Evolutionary conservation across 2,888 invertebrate genomes (phyloP), one percentile per base, ranked within the genome.

Genomic region (Pegoplata infirma): DNA sequence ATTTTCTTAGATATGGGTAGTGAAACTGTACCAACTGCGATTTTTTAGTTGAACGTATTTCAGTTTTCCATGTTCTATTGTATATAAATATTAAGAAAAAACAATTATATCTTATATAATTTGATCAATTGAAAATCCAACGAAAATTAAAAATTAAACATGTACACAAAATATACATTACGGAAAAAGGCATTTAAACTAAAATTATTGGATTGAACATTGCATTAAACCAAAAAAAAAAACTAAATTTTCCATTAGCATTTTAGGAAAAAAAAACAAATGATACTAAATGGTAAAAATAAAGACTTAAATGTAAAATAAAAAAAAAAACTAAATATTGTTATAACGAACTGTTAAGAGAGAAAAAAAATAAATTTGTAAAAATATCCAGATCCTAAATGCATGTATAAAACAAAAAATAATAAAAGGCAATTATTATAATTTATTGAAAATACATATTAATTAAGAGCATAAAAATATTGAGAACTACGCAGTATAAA

Each of bases 401-500:
- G 49, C 36, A 63, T 63, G 63, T 63, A 51, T 46, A 63, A 63
- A 49, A 47, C 32, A 47, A 61, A 58, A 36, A 36, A 63, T 63
- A 63, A 63, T 14, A 63, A 36, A 32, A 23, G 17, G 63, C 63
- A 63, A 63, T 63, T 63, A 61, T 49, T 49, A 63, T 49, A 32
- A 63, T 63, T 63, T 63, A 63, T 63, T 63, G 47, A 63, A 63
- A 28, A 63, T 63, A 32, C n/a, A n/a, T n/a, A 51, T 63, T 49
- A 63, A 44, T 51, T 63, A 63, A 63, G 63, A 49, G 63, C n/a
- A 40, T 36, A 51, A 63, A 63, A 61, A 46, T 3, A 51, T 47
- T 28, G 25, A 47, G n/a, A 63, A 63, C 17, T 49, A 36, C 44
- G 46, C 46, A 59, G 46, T 25, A 53, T 17, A 14, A 63, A 63